phyloP scores from a whole-genome alignment of 2,888 invertebrate species.

The Drosophila austrosaltans region DNA sequence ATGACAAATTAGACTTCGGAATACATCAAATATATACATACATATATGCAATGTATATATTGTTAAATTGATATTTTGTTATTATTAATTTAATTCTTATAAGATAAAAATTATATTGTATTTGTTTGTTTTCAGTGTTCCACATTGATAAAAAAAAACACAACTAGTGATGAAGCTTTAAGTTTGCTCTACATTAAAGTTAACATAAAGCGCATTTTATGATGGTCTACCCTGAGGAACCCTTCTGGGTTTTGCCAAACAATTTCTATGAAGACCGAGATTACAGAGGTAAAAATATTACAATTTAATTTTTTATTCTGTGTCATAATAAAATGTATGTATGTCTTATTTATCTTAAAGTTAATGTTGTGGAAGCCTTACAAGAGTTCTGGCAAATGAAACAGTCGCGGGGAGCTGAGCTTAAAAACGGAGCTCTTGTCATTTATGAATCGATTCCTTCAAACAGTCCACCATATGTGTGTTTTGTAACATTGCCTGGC shows the following conservation, averaged over 20 bases:
- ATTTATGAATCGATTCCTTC: slow-evolving; percentile 97
- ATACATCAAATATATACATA: background rate
- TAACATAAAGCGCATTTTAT: slow-evolving; percentile 51
- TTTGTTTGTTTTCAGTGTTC: background rate
- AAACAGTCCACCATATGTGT: slow-evolving; percentile 95
- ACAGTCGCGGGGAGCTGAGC: slow-evolving; percentile 92
- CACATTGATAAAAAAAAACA: background rate
- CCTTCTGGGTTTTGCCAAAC: slow-evolving; percentile 83
- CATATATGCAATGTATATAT: background rate
- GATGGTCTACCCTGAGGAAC: slow-evolving; percentile 84
- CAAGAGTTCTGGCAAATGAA: slow-evolving; percentile 99
- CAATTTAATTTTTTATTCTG: background rate
- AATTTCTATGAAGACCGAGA: slow-evolving; percentile 83
- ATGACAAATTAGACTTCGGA: background rate
- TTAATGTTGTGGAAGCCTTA: slow-evolving; percentile 97
- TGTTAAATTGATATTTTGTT: background rate
- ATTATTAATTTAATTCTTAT: no score
- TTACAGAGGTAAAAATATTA: slow-evolving; percentile 80
- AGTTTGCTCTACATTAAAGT: background rate
- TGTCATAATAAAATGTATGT: background rate
- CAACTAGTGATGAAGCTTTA: slow-evolving; percentile 8
- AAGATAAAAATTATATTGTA: no score
- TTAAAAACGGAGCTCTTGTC: slow-evolving; percentile 94
- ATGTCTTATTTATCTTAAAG: slow-evolving; percentile 83
- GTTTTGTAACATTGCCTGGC: slow-evolving; percentile 96